Evolutionary conservation across 2,113 vertebrate species (phyloP).

Genomic region (Cottus gobio): DNA sequence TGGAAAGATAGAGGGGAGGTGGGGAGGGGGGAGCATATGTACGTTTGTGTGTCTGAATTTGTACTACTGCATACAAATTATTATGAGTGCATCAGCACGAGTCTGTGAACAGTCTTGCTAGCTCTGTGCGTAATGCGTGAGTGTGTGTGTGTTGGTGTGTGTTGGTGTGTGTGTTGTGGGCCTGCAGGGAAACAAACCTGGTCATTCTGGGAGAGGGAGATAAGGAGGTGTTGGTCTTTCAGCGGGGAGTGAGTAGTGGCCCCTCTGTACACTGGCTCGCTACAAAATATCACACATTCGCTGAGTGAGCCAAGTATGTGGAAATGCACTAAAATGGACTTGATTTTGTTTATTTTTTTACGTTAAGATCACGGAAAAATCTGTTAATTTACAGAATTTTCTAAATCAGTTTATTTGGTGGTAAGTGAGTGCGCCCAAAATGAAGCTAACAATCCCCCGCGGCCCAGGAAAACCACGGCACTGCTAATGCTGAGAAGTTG

Average conservation of each 20-base stretch:
- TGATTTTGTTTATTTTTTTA: slow-evolving; percentile 20
- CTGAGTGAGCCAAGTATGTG: slow-evolving; percentile 19
- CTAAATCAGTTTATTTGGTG: not conserved
- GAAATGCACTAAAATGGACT: slow-evolving; percentile 8
- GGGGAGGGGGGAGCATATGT: not conserved
- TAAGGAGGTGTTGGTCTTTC: slow-evolving; percentile 71
- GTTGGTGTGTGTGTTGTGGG: slow-evolving; percentile 29
- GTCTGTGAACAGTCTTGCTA: slow-evolving; percentile 50
- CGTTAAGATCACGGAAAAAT: slow-evolving; percentile 1
- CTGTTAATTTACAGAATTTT: slow-evolving; percentile 1
- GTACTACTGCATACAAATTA: slow-evolving; percentile 36
- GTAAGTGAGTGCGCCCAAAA: not conserved
- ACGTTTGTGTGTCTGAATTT: slow-evolving; percentile 49
- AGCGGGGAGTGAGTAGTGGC: slow-evolving; percentile 55
- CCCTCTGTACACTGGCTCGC: slow-evolving; percentile 42
- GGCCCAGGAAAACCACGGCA: not conserved
- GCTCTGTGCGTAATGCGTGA: slow-evolving; percentile 52
- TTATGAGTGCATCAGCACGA: slow-evolving; percentile 61
- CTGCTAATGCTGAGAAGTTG: not conserved
- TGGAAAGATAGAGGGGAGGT: not conserved
- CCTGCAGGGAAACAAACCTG: slow-evolving; percentile 73
- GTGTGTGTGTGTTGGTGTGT: slow-evolving; percentile 19
- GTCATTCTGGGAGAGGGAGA: slow-evolving; percentile 74
- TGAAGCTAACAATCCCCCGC: not conserved
- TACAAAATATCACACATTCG: slow-evolving; percentile 59